These are phyloP conservation scores for Helicoverpa armigera DNA, from an alignment of 1,140 invertebrate genomes.

Conservation along the genomic window DNA sequence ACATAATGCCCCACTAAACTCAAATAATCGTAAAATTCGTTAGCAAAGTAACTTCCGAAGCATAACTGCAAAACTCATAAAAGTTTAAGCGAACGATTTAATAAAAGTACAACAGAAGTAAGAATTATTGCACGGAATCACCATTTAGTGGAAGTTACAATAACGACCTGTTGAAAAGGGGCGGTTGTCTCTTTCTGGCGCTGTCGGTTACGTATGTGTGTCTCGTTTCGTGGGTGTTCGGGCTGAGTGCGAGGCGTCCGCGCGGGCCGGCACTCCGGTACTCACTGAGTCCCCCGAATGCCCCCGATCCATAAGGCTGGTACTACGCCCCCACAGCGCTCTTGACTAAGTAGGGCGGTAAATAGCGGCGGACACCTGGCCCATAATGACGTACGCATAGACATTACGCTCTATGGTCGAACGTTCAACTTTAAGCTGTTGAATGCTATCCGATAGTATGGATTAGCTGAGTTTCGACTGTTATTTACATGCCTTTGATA, in stretches of 20 bases:
- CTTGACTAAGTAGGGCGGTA: constrained; percentile 79
- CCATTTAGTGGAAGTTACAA: constrained; percentile 81
- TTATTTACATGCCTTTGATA: not conserved
- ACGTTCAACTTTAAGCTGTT: constrained; percentile 5
- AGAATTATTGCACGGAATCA: constrained; percentile 81
- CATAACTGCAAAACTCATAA: constrained; percentile 55
- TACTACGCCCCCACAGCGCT: constrained; percentile 71
- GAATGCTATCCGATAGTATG: constrained; percentile 10
- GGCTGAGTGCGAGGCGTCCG: constrained; percentile 68
- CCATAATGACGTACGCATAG: constrained; percentile 58
- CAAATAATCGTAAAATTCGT: constrained; percentile 41
- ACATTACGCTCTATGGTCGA: constrained; percentile 54
- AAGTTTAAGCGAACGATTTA: constrained; percentile 68
- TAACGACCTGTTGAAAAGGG: constrained; percentile 84
- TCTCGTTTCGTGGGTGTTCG: constrained; percentile 64
- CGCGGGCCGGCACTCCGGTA: constrained; percentile 73
- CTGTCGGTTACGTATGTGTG: constrained; percentile 61
- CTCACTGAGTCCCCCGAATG: constrained; percentile 70
- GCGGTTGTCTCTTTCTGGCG: constrained; percentile 68
- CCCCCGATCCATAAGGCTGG: constrained; percentile 79
- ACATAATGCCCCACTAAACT: constrained; percentile 24
- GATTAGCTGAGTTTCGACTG: not conserved
- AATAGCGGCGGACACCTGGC: constrained; percentile 76
- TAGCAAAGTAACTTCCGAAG: constrained; percentile 50
- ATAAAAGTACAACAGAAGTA: constrained; percentile 73